These are phyloP conservation scores for Trichomycterus rosablanca DNA, from an alignment of 2,113 vertebrate genomes.

Conservation along the genomic window DNA sequence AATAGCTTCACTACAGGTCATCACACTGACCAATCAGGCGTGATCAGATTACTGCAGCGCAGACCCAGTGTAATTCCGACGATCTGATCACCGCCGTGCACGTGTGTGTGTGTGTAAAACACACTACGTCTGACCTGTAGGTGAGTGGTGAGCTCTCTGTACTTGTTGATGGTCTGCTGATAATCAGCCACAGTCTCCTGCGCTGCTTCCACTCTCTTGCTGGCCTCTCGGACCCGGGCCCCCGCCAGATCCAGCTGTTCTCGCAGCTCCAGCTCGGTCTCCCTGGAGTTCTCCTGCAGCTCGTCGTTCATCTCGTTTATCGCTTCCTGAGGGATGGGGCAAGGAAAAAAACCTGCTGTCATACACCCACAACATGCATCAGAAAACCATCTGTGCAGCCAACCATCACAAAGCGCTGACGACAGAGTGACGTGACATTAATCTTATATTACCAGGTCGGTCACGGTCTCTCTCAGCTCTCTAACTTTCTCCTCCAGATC, in stretches of 20 bases:
- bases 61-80: too few relatives aligned
- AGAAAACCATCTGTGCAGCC: too few relatives aligned
- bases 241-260: constrained; percentile 89
- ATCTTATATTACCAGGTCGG: constrained; percentile 64
- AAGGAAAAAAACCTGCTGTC: neutral
- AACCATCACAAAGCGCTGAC: too few relatives aligned
- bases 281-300: constrained; percentile 91
- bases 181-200: constrained; percentile 95
- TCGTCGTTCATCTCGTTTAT: constrained; percentile 99
- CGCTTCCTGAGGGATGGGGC: constrained; percentile 91
- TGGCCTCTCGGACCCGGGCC: constrained; percentile 74
- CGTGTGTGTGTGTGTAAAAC: too few relatives aligned
- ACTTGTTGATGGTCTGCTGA: constrained; percentile 94
- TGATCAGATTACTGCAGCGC: too few relatives aligned
- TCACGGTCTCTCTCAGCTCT: constrained; percentile 76
- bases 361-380: neutral
- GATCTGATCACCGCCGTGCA: too few relatives aligned
- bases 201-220: constrained; percentile 86
- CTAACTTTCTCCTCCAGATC: constrained; percentile 96
- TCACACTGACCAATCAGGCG: too few relatives aligned
- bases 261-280: constrained; percentile 94
- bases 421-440: too few relatives aligned
- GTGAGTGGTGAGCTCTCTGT: constrained; percentile 84
- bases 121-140: constrained; percentile 84
- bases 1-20: too few relatives aligned